Evolutionary conservation across 1,140 invertebrate genomes (phyloP).

Genomic region (Galleria mellonella): DNA sequence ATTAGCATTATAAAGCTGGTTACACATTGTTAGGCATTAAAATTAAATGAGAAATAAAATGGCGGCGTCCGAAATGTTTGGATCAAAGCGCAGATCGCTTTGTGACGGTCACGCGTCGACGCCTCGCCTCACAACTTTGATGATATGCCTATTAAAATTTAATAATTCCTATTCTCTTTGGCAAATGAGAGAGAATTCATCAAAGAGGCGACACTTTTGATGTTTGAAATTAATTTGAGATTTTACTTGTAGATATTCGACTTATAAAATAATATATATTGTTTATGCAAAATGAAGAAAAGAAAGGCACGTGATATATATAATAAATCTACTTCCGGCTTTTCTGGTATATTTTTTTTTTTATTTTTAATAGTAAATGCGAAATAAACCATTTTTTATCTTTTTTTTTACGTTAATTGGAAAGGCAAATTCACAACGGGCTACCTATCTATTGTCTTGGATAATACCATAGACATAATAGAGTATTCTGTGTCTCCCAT

Average conservation of each 20-base stretch:
- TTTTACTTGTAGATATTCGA: neutral
- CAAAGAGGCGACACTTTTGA: conserved; percentile 19
- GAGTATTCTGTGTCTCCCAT: no score
- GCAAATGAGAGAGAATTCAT: conserved; percentile 29
- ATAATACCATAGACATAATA: no score
- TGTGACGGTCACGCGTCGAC: conserved; percentile 39
- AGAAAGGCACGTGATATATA: no score
- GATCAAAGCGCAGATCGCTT: conserved; percentile 37
- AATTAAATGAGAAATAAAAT: conserved; percentile 24
- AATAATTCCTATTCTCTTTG: conserved; percentile 43
- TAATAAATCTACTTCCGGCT: no score
- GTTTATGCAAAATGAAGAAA: no score
- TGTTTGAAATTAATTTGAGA: conserved; percentile 7
- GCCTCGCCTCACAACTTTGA: conserved; percentile 27
- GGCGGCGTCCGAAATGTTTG: conserved; percentile 10
- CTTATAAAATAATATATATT: no score
- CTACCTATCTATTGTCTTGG: no score
- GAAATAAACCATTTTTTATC: no score
- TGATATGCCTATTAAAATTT: conserved; percentile 34
- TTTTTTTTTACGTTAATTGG: no score
- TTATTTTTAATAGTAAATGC: no score
- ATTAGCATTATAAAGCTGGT: conserved; percentile 19
- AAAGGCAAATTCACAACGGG: no score
- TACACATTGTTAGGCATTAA: conserved; percentile 22
- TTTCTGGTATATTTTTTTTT: no score